A percentile compares a stretch with the other conserved stretches of the same genome.
phyloP scores from a whole-genome alignment of 1,140 invertebrate genomes.

The Eupristina koningsbergeri region DNA sequence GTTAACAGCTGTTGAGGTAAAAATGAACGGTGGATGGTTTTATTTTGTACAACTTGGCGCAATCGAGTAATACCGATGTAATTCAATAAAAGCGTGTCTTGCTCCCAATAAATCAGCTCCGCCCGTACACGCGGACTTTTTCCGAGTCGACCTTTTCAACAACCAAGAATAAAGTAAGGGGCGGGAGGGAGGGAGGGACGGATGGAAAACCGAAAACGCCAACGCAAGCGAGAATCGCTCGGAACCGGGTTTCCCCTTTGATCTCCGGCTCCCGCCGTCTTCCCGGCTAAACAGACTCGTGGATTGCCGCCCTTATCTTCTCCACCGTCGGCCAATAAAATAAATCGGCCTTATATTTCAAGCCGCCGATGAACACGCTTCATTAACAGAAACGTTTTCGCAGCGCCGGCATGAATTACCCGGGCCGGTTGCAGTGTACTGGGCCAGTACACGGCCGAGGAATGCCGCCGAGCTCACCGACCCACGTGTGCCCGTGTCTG shows the following conservation, averaged over 20 bases:
- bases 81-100: slow-evolving; percentile 26
- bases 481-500: too few species aligned
- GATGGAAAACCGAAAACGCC: slow-evolving; percentile 43
- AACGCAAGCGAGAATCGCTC: slow-evolving; percentile 20
- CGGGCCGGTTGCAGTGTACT: not conserved
- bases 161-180: too few species aligned
- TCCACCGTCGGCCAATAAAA: slow-evolving; percentile 6
- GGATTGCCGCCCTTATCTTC: slow-evolving; percentile 28
- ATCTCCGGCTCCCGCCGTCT: slow-evolving; percentile 18
- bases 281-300: not conserved
- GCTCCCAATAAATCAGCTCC: slow-evolving; percentile 31
- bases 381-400: slow-evolving; percentile 49
- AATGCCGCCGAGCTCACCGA: slow-evolving; percentile 12
- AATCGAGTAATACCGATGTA: slow-evolving; percentile 14
- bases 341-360: slow-evolving; percentile 47
- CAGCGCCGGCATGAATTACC: slow-evolving; percentile 30
- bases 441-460: slow-evolving; percentile 27
- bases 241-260: slow-evolving; percentile 16
- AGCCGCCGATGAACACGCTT: slow-evolving; percentile 33
- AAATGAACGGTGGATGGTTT: slow-evolving; percentile 3
- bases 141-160: slow-evolving; percentile 25
- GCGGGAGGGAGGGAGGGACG: not conserved
- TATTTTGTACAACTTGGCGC: not conserved
- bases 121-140: not conserved
- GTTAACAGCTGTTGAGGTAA: not conserved